Conservation (phyloP, 1,140 invertebrate genomes). For the Episyrphus balteatus region DNA sequence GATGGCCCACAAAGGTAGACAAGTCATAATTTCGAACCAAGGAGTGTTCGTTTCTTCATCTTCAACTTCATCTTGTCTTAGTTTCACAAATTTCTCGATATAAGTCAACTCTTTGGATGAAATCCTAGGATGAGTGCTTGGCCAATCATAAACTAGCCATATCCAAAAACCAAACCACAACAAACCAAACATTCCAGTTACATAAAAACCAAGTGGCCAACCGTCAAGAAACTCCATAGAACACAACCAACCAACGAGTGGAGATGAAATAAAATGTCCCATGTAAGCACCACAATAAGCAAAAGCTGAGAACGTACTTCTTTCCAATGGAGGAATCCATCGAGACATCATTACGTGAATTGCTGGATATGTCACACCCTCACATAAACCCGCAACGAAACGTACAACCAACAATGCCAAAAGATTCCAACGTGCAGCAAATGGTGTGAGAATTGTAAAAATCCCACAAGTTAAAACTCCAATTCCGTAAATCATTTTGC, state of each 20-base stretch:
- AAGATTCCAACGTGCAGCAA: conserved; percentile 57
- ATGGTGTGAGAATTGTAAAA: conserved; percentile 62
- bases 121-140: conserved; percentile 69
- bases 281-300: conserved; percentile 61
- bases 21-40: conserved; percentile 68
- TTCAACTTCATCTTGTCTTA: conserved; percentile 8
- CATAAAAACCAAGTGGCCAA: conserved; percentile 70
- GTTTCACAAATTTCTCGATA: conserved; percentile 49
- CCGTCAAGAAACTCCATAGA: conserved; percentile 54
- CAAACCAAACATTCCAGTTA: conserved; percentile 63
- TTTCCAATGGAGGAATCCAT: conserved; percentile 71
- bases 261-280: conserved; percentile 64
- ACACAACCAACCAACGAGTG: conserved; percentile 61
- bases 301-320: conserved; percentile 67
- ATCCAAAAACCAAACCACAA: conserved; percentile 73
- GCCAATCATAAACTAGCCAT: conserved; percentile 60
- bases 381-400: conserved; percentile 74
- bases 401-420: conserved; percentile 63
- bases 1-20: conserved; percentile 78
- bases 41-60: conserved; percentile 41
- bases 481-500: conserved; percentile 67
- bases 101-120: conserved; percentile 52
- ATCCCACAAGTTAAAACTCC: conserved; percentile 69
- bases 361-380: conserved; percentile 75
- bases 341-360: conserved; percentile 71